These are phyloP conservation scores for Myrmophylax atrothorax DNA, from an alignment of 2,113 vertebrate genomes.

Conservation along the genomic window DNA sequence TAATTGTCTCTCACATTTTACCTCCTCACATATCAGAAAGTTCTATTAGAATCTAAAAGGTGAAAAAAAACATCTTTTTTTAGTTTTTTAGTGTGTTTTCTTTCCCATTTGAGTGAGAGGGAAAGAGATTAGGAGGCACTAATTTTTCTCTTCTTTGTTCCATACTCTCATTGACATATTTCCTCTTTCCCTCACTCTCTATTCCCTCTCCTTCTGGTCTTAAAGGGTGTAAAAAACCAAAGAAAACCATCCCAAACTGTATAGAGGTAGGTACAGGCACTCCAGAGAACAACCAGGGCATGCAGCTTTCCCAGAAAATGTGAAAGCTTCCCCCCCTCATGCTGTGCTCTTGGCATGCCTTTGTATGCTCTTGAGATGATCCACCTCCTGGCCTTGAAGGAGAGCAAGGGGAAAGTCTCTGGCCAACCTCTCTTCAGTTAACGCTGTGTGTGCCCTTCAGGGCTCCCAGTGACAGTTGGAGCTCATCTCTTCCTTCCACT, in stretches of 20 bases:
- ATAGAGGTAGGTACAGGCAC: no score
- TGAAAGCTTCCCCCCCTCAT: not conserved
- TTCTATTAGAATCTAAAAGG: not conserved
- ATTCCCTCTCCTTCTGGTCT: not conserved
- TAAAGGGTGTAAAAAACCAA: not conserved
- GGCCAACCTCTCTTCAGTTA: not conserved
- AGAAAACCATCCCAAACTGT: not conserved
- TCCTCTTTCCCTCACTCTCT: not conserved
- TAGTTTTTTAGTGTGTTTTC: not conserved
- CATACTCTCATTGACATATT: not conserved
- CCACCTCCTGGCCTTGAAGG: not conserved
- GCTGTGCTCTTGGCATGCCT: not conserved
- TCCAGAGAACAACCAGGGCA: not conserved
- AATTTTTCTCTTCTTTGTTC: not conserved
- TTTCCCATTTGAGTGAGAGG: not conserved
- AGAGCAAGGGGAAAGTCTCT: not conserved
- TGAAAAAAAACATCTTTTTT: not conserved
- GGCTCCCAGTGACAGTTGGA: not conserved
- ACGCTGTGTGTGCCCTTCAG: accelerated
- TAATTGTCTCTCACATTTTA: not conserved
- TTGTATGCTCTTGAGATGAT: not conserved
- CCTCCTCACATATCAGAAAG: not conserved
- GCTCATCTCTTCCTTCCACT: not conserved
- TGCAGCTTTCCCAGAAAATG: not conserved
- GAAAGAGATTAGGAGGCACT: not conserved